phyloP scores from a whole-genome alignment of 2,888 invertebrate genomes.

The Trissoscelio sp. region DNA sequence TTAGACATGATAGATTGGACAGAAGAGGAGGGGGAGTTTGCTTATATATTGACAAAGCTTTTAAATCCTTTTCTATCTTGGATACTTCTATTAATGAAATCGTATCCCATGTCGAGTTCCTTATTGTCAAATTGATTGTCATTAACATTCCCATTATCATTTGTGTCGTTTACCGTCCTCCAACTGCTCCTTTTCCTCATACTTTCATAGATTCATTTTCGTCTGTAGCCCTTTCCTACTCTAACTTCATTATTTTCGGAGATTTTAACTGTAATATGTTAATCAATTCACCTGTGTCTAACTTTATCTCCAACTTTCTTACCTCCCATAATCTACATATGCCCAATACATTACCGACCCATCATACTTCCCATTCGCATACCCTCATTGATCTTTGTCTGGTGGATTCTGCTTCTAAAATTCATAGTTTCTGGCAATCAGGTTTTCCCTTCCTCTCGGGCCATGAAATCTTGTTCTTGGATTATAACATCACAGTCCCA shows the following conservation, averaged over 20 bases:
- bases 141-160: too few species aligned
- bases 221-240: background rate
- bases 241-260: background rate
- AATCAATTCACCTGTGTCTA: background rate
- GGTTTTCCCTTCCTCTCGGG: background rate
- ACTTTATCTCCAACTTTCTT: background rate
- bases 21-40: too few species aligned
- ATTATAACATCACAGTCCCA: background rate
- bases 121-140: too few species aligned
- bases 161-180: too few species aligned
- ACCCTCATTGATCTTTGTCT: background rate
- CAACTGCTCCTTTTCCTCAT: background rate
- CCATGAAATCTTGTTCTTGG: background rate
- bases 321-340: background rate
- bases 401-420: background rate
- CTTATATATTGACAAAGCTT: background rate
- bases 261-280: conserved; percentile 16
- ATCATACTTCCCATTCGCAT: background rate
- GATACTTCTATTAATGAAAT: too few species aligned
- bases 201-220: background rate
- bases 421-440: background rate
- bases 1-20: too few species aligned
- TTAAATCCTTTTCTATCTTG: too few species aligned
- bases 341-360: background rate
- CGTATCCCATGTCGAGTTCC: too few species aligned